Percentiles rank a stretch among this genome's conserved stretches.
phyloP scores from a whole-genome alignment of 2,888 invertebrate genomes.

The Callyntrura guangdongensis region DNA sequence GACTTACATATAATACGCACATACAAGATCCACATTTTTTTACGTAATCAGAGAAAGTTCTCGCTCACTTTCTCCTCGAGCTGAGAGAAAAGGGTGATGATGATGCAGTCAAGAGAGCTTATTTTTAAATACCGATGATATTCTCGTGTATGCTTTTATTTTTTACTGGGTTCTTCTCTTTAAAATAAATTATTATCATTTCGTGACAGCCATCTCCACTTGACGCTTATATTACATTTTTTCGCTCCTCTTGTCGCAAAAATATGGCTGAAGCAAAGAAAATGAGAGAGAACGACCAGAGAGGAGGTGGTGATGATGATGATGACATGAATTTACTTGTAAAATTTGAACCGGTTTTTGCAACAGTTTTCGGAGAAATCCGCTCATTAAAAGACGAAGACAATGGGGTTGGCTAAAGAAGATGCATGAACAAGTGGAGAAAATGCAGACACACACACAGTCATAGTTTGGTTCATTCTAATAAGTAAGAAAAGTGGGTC shows the following conservation, averaged over 20 bases:
- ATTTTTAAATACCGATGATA: conserved; percentile 5
- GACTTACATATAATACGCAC: background rate
- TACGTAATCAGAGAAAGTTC: conserved; percentile 24
- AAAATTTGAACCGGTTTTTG: background rate
- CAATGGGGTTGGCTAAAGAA: background rate
- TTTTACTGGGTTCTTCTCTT: background rate
- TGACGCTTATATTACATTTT: background rate
- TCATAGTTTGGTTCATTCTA: background rate
- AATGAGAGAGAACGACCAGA: background rate
- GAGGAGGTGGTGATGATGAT: background rate
- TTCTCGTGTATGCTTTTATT: background rate
- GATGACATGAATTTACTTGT: conserved; percentile 33
- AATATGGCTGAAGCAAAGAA: background rate
- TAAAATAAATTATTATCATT: conserved; percentile 24
- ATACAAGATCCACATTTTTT: background rate
- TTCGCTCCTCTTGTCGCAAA: background rate
- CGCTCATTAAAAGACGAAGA: conserved; percentile 32
- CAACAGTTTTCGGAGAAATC: conserved; percentile 18
- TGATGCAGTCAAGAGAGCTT: conserved; percentile 11
- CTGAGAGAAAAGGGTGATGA: background rate
- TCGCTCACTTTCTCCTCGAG: background rate
- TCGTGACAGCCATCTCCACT: background rate
- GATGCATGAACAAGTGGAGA: background rate
- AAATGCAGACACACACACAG: background rate
- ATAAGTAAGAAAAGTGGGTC: conserved; percentile 37